These are phyloP conservation scores for Phrynosoma blainvillii DNA, from an alignment of 2,113 vertebrate genomes.

Conservation along the genomic window DNA sequence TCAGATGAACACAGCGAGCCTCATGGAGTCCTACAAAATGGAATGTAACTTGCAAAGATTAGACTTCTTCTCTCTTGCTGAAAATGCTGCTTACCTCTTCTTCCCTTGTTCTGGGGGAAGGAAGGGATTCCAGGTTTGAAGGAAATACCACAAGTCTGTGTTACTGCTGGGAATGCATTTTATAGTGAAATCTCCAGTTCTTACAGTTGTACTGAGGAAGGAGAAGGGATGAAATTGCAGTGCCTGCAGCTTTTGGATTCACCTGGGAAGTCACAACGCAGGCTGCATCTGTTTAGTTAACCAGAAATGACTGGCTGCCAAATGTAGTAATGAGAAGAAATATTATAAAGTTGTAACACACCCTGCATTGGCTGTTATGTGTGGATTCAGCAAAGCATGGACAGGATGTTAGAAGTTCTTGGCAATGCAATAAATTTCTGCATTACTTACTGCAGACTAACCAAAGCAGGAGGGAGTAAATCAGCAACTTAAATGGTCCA, in stretches of 20 bases:
- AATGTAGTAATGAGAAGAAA: conserved; percentile 1
- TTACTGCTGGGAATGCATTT: background rate
- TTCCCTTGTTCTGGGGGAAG: background rate
- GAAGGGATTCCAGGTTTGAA: too few species aligned
- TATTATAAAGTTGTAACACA: background rate
- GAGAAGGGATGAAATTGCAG: background rate
- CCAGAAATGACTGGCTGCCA: conserved; percentile 2
- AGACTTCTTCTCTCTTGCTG: background rate
- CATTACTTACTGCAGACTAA: background rate
- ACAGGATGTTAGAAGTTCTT: background rate
- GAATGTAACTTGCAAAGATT: background rate
- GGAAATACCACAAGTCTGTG: background rate
- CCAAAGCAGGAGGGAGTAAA: background rate
- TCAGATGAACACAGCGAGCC: background rate
- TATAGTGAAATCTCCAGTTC: background rate
- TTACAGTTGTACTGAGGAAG: background rate
- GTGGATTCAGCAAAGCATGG: conserved; percentile 14
- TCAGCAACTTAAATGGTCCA: background rate
- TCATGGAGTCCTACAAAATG: background rate
- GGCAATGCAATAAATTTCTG: background rate
- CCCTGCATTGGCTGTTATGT: background rate
- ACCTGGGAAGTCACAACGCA: background rate
- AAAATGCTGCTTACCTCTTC: background rate
- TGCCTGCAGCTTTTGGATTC: background rate
- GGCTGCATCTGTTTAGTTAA: background rate